A percentile compares a stretch with the other conserved stretches of the same genome.
Evolutionary conservation across 2,888 invertebrate genomes (phyloP).

Genomic region (Lochmaea capreae): DNA sequence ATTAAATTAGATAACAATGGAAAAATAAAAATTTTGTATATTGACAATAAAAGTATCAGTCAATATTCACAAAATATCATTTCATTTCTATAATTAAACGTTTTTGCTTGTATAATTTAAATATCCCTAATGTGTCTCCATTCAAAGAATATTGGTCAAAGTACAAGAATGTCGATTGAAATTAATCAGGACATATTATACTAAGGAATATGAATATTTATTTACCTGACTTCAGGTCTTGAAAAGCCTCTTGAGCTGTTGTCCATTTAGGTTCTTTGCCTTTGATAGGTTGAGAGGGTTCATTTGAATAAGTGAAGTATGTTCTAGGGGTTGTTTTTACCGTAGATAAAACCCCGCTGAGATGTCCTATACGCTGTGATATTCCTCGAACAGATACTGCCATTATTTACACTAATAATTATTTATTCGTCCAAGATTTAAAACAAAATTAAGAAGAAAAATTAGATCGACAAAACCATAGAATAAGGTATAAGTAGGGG

Average conservation of each 20-base stretch:
- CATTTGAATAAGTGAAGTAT: constrained; percentile 83
- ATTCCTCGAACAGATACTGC: constrained; percentile 56
- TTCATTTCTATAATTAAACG: too few relatives aligned
- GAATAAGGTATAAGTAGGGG: too few relatives aligned
- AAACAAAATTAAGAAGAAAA: neutral
- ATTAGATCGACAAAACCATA: neutral
- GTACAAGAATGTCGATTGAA: constrained; percentile 20
- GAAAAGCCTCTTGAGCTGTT: constrained; percentile 81
- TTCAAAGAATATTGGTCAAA: constrained; percentile 16
- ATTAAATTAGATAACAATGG: too few relatives aligned
- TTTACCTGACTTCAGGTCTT: constrained; percentile 85
- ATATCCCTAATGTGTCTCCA: neutral
- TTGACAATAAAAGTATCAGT: too few relatives aligned
- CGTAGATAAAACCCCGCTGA: constrained; percentile 54
- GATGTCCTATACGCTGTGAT: constrained; percentile 51
- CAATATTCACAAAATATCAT: too few relatives aligned
- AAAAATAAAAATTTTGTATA: too few relatives aligned
- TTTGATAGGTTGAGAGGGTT: constrained; percentile 83
- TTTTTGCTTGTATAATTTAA: too few relatives aligned
- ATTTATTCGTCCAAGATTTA: neutral
- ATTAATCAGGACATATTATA: constrained; percentile 16
- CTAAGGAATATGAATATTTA: constrained; percentile 1
- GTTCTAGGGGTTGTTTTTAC: constrained; percentile 65
- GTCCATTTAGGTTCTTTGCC: constrained; percentile 79
- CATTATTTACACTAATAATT: constrained; percentile 47